Base-by-base conservation (phyloP, 2,113 vertebrate species). In the Drymodes brunneopygia region DNA sequence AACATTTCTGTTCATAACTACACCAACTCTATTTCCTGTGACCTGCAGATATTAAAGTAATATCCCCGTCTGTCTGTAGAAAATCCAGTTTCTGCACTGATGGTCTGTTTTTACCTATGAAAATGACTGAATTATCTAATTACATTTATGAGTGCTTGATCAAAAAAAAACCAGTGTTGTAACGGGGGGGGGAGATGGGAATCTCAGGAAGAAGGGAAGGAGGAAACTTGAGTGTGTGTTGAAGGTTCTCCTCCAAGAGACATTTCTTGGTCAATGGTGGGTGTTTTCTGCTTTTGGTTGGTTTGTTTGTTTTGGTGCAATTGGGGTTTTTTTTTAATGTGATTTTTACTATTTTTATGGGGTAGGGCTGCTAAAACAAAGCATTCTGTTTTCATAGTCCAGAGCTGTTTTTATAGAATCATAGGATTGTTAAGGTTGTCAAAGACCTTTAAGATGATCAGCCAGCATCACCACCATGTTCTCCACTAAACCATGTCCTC, bases 391-490 rank as follows among this genome's bases (percentile, higher is more conserved):
- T 72, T 60, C 11, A 16, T 53, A 67, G 23, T 66, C 8, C 15
- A 31, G 35, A 12, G 33, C 8, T 80, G 4, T 28, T 54, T 65
- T 47, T 23, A 29, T 4, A 28, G 28, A 45, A 29, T 38, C 2
- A 7, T 1, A 10, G 14, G 5, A 13, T 36, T 27, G 2, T 36
- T 33, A 3, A 25, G 12, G 10, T 33, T 57, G 12, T 65, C 15
- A 51, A 14, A n/a, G 20, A 51, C 19, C 16, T 71, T 31, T n/a
- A 28, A 7, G 15, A 24, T 24, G 33, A n/a, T 29, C 19, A 45
- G 2, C 8, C 11, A 45, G 53, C 31, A 45, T 45, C n/a, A n/a
- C 38, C 7, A 2, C 24, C 6, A 22, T 0, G 0, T 61, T 67
- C 47, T 15, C 38, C 20, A 18, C 13, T 18, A 53, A 54, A 35